Evolutionary conservation across 2,888 invertebrate species (phyloP), one percentile per base, ranked within the genome.

Genomic region (Calameuta idolon): DNA sequence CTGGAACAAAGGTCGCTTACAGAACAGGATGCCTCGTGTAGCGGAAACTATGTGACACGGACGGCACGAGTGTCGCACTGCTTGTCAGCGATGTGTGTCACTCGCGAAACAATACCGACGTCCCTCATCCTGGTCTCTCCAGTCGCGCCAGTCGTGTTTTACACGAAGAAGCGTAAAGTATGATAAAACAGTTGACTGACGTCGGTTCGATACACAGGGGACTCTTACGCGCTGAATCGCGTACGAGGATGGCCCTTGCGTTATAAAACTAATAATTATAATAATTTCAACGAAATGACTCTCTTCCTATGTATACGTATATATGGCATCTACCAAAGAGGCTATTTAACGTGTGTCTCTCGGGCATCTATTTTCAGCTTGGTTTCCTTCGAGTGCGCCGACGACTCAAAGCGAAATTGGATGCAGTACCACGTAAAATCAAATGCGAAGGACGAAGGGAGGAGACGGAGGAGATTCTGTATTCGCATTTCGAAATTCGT

Each of bases 1-100:
- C 71, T 33, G 1, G 31, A 33, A 71, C 71, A 71, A 71, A 71
- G 71, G 71, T 71, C 31, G 71, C 71, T 3, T n/a, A 12, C 40
- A 55, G 15, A 1, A 55, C 40, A 55, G 71, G 31, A 33, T 33
- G 71, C 71, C 31, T 71, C 31, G 71, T 33, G 31, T 71, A 71
- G 33, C 71, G 71, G 71, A 71, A 71, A 71, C 31, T 31, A 9
- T 11, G 71, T n/a, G n/a, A 30, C 71, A 71, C 11, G 71, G 9
- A 12, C 40, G 40, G 40, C 40, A 15, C 40, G 23, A 55, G 40
- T 55, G 40, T 55, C 40, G 40, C 40, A 5, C 23, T 55, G 40
- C 40, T 55, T 55, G 40, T 55, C 40, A 33, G 12, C 71, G 31
- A 71, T 71, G 71, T 71, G 71, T 71, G 71, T 30, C 71, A 71